Evolutionary conservation across 2,797 vertebrate genomes (phyloP), one percentile per base, ranked within the genome.

Genomic region (Ctenopoma multispine): DNA sequence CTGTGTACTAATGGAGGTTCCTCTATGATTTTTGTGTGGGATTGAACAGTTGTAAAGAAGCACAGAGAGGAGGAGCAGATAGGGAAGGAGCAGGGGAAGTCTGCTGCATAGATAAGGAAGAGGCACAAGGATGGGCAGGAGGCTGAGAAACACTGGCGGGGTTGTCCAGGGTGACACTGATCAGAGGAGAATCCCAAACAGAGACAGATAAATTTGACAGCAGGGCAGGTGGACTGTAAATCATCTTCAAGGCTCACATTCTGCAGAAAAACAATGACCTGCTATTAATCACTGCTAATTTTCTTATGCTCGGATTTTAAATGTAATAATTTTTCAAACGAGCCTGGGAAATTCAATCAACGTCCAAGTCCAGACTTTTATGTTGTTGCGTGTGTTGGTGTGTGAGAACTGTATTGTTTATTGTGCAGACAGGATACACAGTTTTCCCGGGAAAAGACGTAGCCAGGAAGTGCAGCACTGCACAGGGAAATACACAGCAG

Each of bases 391-490:
- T 92, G 90, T 86, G 66, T 65, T 67, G 40, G 57, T 81, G 88
- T 93, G 93, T 94, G 94, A 94, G 93, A 94, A 94, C 89, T 53
- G 84, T 79, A 94, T 93, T 94, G 94, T 94, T 94, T 94, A 92
- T 89, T 89, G 89, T 90, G 79, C 73, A 64, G 85, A 91, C 94
- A 93, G 94, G 94, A 95, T 91, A 91, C 89, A 83, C 85, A 14
- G 67, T 91, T 94, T 94, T 94, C 92, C 93, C 89, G 90, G 94
- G 92, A 93, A 94, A 93, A 93, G 84, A 86, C 67, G 69, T 53
- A 60, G 86, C 71, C 92, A 93, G 94, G 93, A 95, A 93, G 92
- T 67, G 63, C 83, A 71, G 78, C 72, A 85, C 81, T 88, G 81
- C 43, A 60, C 43, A 70, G 79, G 68, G 82, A 78, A 90, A 87